These are phyloP conservation scores for Drosophila sp. DNA, from an alignment of 1,140 invertebrate species.

Conservation along the genomic window DNA sequence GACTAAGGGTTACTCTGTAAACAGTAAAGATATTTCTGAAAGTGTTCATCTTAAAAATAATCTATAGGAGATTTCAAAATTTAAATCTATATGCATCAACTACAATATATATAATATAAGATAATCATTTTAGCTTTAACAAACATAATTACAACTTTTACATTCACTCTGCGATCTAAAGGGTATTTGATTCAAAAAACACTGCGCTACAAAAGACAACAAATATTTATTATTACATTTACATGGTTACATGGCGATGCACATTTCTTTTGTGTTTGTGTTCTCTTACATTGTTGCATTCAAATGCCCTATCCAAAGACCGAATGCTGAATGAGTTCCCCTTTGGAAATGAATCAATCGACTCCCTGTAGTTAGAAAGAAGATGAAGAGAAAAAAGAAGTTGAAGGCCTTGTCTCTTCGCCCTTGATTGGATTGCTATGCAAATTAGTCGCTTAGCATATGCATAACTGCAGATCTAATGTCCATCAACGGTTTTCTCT, in stretches of 20 bases:
- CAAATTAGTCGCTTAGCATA: constrained; percentile 32
- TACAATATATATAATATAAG: too few relatives aligned
- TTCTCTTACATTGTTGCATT: constrained; percentile 29
- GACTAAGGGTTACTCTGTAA: not conserved
- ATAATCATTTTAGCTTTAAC: not conserved
- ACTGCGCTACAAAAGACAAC: constrained; percentile 64
- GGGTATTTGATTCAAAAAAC: constrained; percentile 22
- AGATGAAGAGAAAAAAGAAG: not conserved
- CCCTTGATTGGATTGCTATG: constrained; percentile 27
- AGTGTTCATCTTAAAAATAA: not conserved
- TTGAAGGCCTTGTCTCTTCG: not conserved
- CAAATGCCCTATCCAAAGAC: constrained; percentile 31
- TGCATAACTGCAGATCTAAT: constrained; percentile 24
- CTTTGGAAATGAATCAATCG: not conserved
- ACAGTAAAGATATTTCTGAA: not conserved
- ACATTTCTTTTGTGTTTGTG: constrained; percentile 52
- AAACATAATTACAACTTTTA: not conserved
- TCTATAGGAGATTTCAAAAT: not conserved
- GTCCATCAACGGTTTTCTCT: constrained; percentile 33
- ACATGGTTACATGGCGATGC: constrained; percentile 50
- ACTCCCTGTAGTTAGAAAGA: constrained; percentile 18
- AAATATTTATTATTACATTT: constrained; percentile 82
- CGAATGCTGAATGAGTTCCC: constrained; percentile 1
- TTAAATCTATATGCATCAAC: too few relatives aligned
- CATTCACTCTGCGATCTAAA: not conserved